Base-by-base conservation (phyloP, 2,888 invertebrate genomes). In the Parapristionchus giblindavisi region DNA sequence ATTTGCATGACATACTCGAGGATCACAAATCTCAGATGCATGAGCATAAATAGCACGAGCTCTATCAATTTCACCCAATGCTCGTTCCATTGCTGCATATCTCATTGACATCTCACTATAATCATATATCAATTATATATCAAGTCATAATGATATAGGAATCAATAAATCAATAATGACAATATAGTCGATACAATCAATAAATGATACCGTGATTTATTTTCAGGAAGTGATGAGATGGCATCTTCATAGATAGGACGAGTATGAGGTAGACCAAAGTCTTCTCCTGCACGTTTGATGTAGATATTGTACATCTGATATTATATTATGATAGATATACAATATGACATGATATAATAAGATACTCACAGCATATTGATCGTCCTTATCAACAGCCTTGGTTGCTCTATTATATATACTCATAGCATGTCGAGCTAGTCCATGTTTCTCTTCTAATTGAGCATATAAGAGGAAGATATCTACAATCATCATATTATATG, bases 21-120 rank as follows among this genome's bases (percentile, higher is more conserved):
- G 99, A 91, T 99, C 99, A 89, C 97, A 98, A 89, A 98, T 95
- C 91, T 99, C 98, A 85, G 97, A 96, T 88, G 97, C 97, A 89
- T 99, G 97, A 0, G 94, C 94, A 89, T 98, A 99, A 85, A 99
- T 94, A 1, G 96, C 96, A 80, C 99, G 90, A 0, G 98, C 98
- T 81, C 99, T 91, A 89, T 99, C 98, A 76, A 99, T 94, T 92
- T 99, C 98, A 68, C 99, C 99, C 51, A 99, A 91, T 89, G 96
- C 96, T 0, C 95, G 94, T 91, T 99, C 99, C 92, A 99, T 93
- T 90, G 99, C 98, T 8, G 99, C 93, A 90, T 97, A 99, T 60
- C 95, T 91, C 77, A 96, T 89, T 87, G 97, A 97, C 96, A 99
- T 98, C 89, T 96, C 94, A 79, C 96, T 89, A 85, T 40, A 74